Evolutionary conservation across 2,113 vertebrate species (phyloP).

Genomic region (Acrocephalus arundinaceus): DNA sequence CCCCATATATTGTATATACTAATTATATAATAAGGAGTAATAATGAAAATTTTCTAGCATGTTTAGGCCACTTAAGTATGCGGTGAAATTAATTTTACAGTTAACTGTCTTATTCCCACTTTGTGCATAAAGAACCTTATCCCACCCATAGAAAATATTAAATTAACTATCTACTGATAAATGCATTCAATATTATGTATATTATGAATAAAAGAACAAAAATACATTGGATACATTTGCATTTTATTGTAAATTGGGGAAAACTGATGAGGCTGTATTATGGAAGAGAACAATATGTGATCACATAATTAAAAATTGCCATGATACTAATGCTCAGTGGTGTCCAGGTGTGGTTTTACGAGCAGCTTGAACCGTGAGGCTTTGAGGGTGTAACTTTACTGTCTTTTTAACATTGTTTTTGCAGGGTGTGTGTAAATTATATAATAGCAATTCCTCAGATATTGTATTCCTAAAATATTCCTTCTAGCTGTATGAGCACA

Average conservation of each 20-base stretch:
- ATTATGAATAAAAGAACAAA: slow-evolving; percentile 17
- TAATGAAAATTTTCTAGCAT: slow-evolving; percentile 40
- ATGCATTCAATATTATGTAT: not conserved
- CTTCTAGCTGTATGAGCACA: slow-evolving; percentile 17
- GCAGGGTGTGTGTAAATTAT: not conserved
- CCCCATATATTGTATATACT: slow-evolving; percentile 32
- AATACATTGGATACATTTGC: not conserved
- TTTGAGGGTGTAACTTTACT: not conserved
- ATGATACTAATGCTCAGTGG: not conserved
- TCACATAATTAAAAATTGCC: slow-evolving; percentile 14
- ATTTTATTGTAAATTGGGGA: slow-evolving; percentile 31
- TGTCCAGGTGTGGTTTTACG: slow-evolving; percentile 41
- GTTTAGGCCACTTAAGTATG: slow-evolving; percentile 42
- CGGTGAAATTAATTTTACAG: slow-evolving; percentile 27
- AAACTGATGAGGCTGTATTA: slow-evolving; percentile 14
- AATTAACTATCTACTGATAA: slow-evolving; percentile 24
- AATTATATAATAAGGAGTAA: slow-evolving; percentile 51
- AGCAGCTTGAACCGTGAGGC: not conserved
- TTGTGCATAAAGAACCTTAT: slow-evolving; percentile 13
- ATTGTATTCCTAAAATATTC: not conserved
- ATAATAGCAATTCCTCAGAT: slow-evolving; percentile 2
- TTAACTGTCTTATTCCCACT: slow-evolving; percentile 39
- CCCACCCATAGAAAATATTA: slow-evolving; percentile 24
- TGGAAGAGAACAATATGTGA: slow-evolving; percentile 22
- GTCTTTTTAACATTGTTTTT: slow-evolving; percentile 14